Evolutionary conservation across 2,888 invertebrate genomes (phyloP), one percentile per base, ranked within the genome.

Genomic region (Camponotus fellah): DNA sequence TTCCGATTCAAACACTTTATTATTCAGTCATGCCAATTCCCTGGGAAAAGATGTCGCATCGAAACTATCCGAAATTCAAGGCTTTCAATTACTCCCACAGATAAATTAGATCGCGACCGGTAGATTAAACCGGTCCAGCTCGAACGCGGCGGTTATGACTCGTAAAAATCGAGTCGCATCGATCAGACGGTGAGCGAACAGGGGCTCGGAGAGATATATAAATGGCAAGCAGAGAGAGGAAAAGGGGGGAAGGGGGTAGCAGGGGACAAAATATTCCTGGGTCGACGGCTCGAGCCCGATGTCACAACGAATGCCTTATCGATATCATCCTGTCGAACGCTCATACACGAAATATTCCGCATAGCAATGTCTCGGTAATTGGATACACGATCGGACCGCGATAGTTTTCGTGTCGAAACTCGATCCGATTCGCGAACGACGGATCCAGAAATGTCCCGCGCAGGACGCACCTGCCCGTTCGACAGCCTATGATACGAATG

Each of bases 371-470:
- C 56, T 40, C 76, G 65, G 87, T 87, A 88, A 90, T 87, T 89
- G 88, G 84, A 87, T 81, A 66, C 53, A 83, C 83, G 88, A 86
- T 85, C 87, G 83, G 62, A 62, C 74, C 60, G 34, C 65, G 64
- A 72, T 79, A 80, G 76, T 87, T 84, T 88, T 84, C 88, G 82
- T 77, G 79, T 71, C 79, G 90, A 86, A 85, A 88, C 80, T 68
- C 80, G 85, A 84, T 71, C 86, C 85, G 83, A 77, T 58, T 26
- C 68, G 62, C 69, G 85, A 82, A 65, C 64, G 66, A 43, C 74
- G 83, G 62, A 82, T 82, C 60, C 74, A 72, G 82, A 74, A 82
- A 60, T 79, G 83, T 79, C 72, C 53, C 71, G 76, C 49, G 81
- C 80, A 34, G 34, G 34, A 43, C 72, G 80, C 85, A 84, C 68